A percentile compares a stretch with the other conserved stretches of the same genome.
Conservation (phyloP, 2,888 invertebrate genomes). For the Agelastica alni region DNA sequence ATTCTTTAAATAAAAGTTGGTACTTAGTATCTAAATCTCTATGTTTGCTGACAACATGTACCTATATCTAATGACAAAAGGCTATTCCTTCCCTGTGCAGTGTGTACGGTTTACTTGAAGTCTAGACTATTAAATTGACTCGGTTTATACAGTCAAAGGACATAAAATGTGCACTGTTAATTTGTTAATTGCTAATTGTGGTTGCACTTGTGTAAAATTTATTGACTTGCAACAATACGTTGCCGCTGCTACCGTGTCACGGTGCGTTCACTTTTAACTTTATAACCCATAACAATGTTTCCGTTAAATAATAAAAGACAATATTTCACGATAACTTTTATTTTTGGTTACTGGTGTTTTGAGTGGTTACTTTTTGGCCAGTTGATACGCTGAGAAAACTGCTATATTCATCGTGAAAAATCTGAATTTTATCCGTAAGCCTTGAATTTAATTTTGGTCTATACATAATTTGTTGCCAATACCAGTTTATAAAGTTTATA, state of each 20-base stretch:
- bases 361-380: too few relatives aligned
- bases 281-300: slow-evolving; percentile 23
- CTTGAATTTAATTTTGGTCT: too few relatives aligned
- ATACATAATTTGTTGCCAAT: too few relatives aligned
- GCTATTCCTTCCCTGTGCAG: slow-evolving; percentile 2
- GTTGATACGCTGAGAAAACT: too few relatives aligned
- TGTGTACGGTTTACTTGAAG: slow-evolving; percentile 28
- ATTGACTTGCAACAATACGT: slow-evolving; percentile 38
- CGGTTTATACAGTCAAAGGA: slow-evolving; percentile 20
- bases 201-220: slow-evolving; percentile 42
- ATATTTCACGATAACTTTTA: slow-evolving; percentile 8
- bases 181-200: slow-evolving; percentile 52
- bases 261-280: slow-evolving; percentile 36
- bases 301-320: slow-evolving; percentile 11
- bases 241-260: slow-evolving; percentile 25
- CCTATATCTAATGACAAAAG: background rate
- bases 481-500: too few relatives aligned
- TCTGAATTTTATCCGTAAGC: too few relatives aligned
- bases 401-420: too few relatives aligned
- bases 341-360: slow-evolving; percentile 3
- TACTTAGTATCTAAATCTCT: too few relatives aligned
- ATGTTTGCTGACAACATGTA: too few relatives aligned
- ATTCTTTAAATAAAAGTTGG: background rate
- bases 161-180: slow-evolving; percentile 38
- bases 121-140: slow-evolving; percentile 37